phyloP scores from a whole-genome alignment of 2,113 vertebrate genomes.

The Salminus brasiliensis region DNA sequence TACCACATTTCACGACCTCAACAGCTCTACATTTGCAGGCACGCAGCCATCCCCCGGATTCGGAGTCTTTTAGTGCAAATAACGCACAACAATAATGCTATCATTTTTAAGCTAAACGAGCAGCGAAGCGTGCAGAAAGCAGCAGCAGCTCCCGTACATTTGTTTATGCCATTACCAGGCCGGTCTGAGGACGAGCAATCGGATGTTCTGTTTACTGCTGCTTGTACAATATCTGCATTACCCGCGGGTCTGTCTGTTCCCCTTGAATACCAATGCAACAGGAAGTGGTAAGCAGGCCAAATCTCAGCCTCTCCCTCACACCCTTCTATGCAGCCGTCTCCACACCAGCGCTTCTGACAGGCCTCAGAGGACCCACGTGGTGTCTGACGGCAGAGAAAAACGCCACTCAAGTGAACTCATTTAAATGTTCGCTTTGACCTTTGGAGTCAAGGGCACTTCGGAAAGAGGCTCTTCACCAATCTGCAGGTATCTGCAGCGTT shows the following conservation, averaged over 20 bases:
- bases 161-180: slow-evolving; percentile 45
- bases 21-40: background rate
- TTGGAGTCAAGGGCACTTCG: background rate
- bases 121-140: background rate
- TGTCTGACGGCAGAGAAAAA: background rate
- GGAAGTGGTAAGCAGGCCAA: slow-evolving; percentile 10
- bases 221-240: slow-evolving; percentile 48
- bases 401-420: background rate
- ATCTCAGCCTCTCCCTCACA: background rate
- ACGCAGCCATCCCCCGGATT: background rate
- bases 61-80: background rate
- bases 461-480: background rate
- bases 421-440: background rate
- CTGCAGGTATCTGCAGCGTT: background rate
- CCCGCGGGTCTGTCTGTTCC: slow-evolving; percentile 9
- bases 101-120: slow-evolving; percentile 10
- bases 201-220: slow-evolving; percentile 19
- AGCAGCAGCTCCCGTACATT: slow-evolving; percentile 29
- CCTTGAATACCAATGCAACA: slow-evolving; percentile 36
- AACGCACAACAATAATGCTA: slow-evolving; percentile 2
- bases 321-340: background rate
- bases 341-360: slow-evolving; percentile 1
- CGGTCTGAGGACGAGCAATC: slow-evolving; percentile 34
- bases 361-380: background rate
- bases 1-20: background rate